Percentiles rank a stretch among this genome's conserved stretches.
These are phyloP conservation scores for Hemibagrus guttatus DNA, from an alignment of 2,797 vertebrate genomes.

Conservation along the genomic window DNA sequence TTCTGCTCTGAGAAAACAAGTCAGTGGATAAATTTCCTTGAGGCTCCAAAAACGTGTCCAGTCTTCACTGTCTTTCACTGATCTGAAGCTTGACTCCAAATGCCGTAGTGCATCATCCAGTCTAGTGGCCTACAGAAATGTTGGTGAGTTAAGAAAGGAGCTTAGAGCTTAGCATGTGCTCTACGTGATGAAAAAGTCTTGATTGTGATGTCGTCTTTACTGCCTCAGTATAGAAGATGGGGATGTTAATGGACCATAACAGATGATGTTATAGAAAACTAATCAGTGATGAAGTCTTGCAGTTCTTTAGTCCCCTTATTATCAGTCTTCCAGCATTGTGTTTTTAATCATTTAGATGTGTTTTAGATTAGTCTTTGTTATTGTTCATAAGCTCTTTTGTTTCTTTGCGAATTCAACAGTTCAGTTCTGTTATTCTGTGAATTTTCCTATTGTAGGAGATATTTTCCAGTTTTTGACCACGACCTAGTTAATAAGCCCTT, in stretches of 20 bases:
- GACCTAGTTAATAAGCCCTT: too few relatives aligned
- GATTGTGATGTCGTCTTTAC: neutral
- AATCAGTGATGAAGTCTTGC: neutral
- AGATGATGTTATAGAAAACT: neutral
- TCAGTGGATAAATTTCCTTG: neutral
- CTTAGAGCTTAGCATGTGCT: neutral
- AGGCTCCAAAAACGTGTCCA: neutral
- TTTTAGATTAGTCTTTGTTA: too few relatives aligned
- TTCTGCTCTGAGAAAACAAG: neutral
- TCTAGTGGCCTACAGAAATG: neutral
- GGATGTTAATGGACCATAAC: neutral
- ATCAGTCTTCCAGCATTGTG: too few relatives aligned
- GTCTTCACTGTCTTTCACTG: neutral
- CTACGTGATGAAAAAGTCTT: neutral
- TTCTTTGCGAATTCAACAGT: too few relatives aligned
- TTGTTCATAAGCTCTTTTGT: too few relatives aligned
- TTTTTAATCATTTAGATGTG: too few relatives aligned
- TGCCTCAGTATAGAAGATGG: neutral
- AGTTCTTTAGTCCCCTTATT: neutral
- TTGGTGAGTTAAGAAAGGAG: neutral
- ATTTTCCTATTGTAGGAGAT: too few relatives aligned
- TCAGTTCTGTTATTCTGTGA: too few relatives aligned
- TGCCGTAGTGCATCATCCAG: neutral
- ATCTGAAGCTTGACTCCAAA: neutral
- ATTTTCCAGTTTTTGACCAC: too few relatives aligned